phyloP scores from a whole-genome alignment of 1,140 invertebrate genomes.

The Drosophila neocordata region DNA sequence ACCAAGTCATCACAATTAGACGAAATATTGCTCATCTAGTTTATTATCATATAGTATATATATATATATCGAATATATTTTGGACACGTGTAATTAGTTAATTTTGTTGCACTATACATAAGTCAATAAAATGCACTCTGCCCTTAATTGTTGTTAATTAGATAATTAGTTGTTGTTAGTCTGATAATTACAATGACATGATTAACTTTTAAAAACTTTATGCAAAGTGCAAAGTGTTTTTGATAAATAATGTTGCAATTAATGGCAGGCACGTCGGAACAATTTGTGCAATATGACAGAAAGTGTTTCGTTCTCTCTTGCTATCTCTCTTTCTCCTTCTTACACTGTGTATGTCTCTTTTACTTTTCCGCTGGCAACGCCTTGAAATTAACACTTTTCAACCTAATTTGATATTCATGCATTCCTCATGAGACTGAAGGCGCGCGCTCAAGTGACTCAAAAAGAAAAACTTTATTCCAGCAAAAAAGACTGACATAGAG shows the following conservation, averaged over 20 bases:
- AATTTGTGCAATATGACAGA: slow-evolving; percentile 6
- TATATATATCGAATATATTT: no score
- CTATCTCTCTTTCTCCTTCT: not conserved
- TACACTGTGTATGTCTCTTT: not conserved
- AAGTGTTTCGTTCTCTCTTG: not conserved
- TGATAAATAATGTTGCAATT: slow-evolving; percentile 1
- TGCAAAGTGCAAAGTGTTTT: slow-evolving; percentile 3
- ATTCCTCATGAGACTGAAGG: slow-evolving; percentile 59
- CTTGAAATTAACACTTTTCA: slow-evolving; percentile 75
- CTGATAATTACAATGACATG: not conserved
- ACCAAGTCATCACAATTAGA: no score
- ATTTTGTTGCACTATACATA: not conserved
- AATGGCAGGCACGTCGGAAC: slow-evolving; percentile 5
- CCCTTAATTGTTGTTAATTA: slow-evolving; percentile 3
- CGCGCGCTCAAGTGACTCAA: slow-evolving; percentile 15
- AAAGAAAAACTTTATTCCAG: slow-evolving; percentile 55
- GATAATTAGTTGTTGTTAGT: slow-evolving; percentile 7
- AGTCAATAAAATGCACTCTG: not conserved
- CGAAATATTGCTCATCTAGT: no score
- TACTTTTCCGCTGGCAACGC: slow-evolving; percentile 17
- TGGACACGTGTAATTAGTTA: not conserved
- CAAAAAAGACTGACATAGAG: slow-evolving; percentile 45
- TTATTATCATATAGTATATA: no score
- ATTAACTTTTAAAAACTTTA: not conserved
- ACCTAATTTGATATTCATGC: slow-evolving; percentile 75